phyloP scores from a whole-genome alignment of 1,140 invertebrate species.

The Lucilia sericata region DNA sequence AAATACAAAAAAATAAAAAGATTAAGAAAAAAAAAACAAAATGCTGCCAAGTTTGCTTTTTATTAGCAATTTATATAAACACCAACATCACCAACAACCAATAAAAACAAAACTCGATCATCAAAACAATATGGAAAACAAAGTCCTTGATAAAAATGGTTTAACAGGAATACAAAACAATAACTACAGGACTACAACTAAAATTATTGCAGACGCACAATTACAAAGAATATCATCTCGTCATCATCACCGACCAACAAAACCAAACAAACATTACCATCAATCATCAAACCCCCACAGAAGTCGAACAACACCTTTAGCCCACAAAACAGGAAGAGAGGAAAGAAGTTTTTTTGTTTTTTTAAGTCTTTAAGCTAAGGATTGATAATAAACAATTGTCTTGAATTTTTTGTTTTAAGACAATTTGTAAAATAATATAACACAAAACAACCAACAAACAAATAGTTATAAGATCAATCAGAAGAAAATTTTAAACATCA shows the following conservation, averaged over 20 bases:
- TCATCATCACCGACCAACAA: too few species aligned
- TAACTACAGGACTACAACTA: background rate
- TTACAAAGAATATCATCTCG: background rate
- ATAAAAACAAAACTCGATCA: background rate
- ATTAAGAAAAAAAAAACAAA: conserved; percentile 39
- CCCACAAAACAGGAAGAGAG: background rate
- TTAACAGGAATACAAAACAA: background rate
- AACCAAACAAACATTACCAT: background rate
- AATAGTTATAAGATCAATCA: conserved; percentile 36
- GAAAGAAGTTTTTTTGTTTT: conserved; percentile 22
- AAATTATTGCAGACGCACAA: conserved; percentile 30
- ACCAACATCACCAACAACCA: background rate
- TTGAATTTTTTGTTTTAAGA: conserved; percentile 33
- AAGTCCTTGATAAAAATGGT: background rate
- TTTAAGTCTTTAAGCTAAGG: conserved; percentile 35
- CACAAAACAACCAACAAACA: conserved; percentile 22
- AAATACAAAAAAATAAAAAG: conserved; percentile 2
- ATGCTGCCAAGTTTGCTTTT: conserved; percentile 43
- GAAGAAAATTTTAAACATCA: conserved; percentile 13
- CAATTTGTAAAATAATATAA: conserved; percentile 43
- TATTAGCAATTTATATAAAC: conserved; percentile 38
- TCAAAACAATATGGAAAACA: conserved; percentile 29
- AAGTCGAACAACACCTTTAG: background rate
- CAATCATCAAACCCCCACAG: background rate
- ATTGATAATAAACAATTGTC: conserved; percentile 33